These are phyloP conservation scores for Iguana delicatissima DNA, from an alignment of 2,797 vertebrate species.

Conservation along the genomic window DNA sequence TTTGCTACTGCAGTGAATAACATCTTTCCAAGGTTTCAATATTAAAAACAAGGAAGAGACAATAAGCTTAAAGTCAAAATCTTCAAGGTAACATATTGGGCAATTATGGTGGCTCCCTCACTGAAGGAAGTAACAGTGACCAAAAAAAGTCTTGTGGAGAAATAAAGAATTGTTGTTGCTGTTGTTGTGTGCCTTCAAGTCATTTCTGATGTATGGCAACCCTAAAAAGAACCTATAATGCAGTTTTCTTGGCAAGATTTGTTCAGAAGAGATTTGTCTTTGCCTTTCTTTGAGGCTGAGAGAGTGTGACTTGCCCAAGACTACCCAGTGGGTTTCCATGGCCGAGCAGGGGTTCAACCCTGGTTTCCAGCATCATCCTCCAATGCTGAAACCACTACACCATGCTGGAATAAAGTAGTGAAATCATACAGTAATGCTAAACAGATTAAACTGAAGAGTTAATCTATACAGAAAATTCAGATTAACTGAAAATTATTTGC, in stretches of 20 bases:
- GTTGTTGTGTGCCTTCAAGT: too few relatives aligned
- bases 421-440: constrained; percentile 1
- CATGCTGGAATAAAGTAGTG: background rate
- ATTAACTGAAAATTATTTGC: background rate
- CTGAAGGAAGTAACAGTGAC: background rate
- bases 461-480: background rate
- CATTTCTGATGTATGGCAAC: too few relatives aligned
- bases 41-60: constrained; percentile 52
- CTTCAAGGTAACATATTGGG: background rate
- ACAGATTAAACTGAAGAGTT: background rate
- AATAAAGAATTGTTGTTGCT: background rate
- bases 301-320: too few relatives aligned
- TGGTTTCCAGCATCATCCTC: too few relatives aligned
- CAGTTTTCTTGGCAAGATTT: too few relatives aligned
- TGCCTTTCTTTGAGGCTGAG: too few relatives aligned
- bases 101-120: background rate
- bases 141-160: background rate
- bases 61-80: constrained; percentile 30
- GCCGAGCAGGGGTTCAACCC: too few relatives aligned
- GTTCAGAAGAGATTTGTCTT: too few relatives aligned
- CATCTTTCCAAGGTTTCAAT: constrained; percentile 84
- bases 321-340: too few relatives aligned
- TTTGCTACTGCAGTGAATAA: constrained; percentile 66
- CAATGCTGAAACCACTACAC: background rate
- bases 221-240: too few relatives aligned